These are phyloP conservation scores for Acrossocheilus fasciatus DNA, from an alignment of 2,797 vertebrate species.

Conservation along the genomic window DNA sequence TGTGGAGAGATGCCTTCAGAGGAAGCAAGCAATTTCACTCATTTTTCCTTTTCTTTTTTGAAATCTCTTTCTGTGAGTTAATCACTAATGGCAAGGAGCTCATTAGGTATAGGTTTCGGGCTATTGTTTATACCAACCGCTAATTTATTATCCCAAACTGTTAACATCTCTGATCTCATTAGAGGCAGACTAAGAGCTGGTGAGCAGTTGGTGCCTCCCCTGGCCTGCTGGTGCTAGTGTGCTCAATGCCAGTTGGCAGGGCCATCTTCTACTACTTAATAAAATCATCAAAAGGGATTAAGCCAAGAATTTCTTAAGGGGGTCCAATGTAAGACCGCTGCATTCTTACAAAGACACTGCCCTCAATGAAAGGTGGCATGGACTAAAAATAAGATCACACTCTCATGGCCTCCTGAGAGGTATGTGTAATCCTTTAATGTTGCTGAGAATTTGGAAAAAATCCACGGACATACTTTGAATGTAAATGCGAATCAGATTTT, in stretches of 20 bases:
- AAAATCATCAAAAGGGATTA: constrained; percentile 93
- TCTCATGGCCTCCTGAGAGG: background rate
- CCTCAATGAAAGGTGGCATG: constrained; percentile 46
- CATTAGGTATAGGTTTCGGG: constrained; percentile 78
- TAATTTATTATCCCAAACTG: constrained; percentile 81
- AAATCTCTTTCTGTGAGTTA: constrained; percentile 74
- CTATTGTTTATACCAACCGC: constrained; percentile 77
- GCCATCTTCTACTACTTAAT: constrained; percentile 84
- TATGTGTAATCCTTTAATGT: constrained; percentile 25
- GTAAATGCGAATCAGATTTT: background rate
- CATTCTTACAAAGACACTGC: constrained; percentile 51
- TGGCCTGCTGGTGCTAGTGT: constrained; percentile 73
- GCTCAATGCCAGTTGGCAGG: constrained; percentile 84
- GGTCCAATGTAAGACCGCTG: constrained; percentile 70
- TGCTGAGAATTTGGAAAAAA: background rate
- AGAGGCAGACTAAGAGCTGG: constrained; percentile 66
- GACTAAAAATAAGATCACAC: constrained; percentile 44
- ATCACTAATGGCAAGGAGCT: constrained; percentile 78
- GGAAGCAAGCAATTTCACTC: background rate
- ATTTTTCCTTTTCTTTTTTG: background rate
- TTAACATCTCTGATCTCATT: constrained; percentile 76
- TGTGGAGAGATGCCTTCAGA: constrained; percentile 30
- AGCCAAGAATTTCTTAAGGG: constrained; percentile 84
- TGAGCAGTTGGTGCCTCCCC: constrained; percentile 73
- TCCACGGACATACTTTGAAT: background rate